Base-by-base conservation (phyloP, 2,888 invertebrate genomes). In the Athetis lepigone region DNA sequence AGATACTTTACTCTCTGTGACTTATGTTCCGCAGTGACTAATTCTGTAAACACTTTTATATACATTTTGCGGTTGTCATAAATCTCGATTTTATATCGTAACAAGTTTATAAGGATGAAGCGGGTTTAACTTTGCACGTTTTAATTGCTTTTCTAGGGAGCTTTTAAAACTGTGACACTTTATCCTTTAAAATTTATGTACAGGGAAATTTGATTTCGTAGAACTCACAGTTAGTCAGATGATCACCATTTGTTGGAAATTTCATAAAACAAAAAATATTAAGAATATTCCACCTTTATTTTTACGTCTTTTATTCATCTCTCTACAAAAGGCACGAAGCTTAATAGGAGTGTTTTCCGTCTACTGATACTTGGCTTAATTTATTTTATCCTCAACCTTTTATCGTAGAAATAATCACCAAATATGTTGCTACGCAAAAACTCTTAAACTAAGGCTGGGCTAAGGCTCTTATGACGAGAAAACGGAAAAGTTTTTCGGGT, bases 101-200 rank as follows among this genome's bases (percentile, higher is more conserved):
- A 63, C 61, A 63, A 63, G 76, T 64, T 63, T 43, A 57, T 37
- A 58, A 71, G 51, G 49, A 59, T 56, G 39, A 66, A 62, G 42
- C 72, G n/a, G n/a, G n/a, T 54, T 73, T 47, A 57, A 74, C 61
- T 68, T 52, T 55, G 45, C 68, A 56, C 65, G 45, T 69, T 71
- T 82, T 82, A 83, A 85, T 87, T 85, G 85, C 62, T 75, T 83
- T 85, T 83, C 77, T 83, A 81, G 77, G 51, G 68, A 81, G 70
- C 27, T 58, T 76, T 77, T 71, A 70, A 75, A 79, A 75, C 63
- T 64, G 76, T 75, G 80, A 79, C 80, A 78, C 60, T 78, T 75
- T 69, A 80, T 68, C 69, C 47, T 47, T 45, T 68, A 55, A 68
- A 79, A 86, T 85, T 83, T 80, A 86, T 79, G 68, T 46, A 18